These are phyloP conservation scores for Drosophila pseudotakahashii DNA, from an alignment of 2,888 invertebrate species.

Conservation along the genomic window DNA sequence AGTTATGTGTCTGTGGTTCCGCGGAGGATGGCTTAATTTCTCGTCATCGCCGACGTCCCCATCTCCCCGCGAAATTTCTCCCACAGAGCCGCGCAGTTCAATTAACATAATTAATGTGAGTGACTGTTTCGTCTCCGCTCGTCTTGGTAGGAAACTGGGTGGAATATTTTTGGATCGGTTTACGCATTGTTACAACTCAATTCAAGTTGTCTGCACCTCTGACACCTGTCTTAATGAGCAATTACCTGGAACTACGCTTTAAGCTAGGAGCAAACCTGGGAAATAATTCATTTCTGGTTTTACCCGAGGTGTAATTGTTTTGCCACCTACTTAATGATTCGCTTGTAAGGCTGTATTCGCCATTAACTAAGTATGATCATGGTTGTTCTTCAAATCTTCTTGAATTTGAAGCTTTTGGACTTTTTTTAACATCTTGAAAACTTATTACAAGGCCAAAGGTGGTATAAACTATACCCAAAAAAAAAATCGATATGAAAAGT, in stretches of 20 bases:
- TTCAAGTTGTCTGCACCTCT: slow-evolving; percentile 29
- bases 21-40: slow-evolving; percentile 37
- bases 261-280: neutral
- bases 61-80: slow-evolving; percentile 25
- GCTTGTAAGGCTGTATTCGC: neutral
- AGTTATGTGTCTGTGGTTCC: slow-evolving; percentile 61
- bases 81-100: slow-evolving; percentile 63
- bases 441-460: neutral
- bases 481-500: too few relatives aligned
- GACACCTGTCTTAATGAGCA: slow-evolving; percentile 25
- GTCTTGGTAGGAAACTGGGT: slow-evolving; percentile 9
- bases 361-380: neutral
- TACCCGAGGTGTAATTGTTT: neutral
- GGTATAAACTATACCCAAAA: too few relatives aligned
- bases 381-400: neutral
- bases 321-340: slow-evolving; percentile 1
- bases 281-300: neutral
- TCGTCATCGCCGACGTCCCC: neutral
- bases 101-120: slow-evolving; percentile 77
- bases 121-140: slow-evolving; percentile 12
- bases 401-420: neutral
- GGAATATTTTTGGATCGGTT: slow-evolving; percentile 28
- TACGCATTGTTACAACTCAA: slow-evolving; percentile 33
- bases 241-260: slow-evolving; percentile 35
- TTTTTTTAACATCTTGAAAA: neutral